Percentiles rank a stretch among this genome's conserved stretches.
These are phyloP conservation scores for Archivesica marissinica DNA, from an alignment of 1,140 invertebrate species.

Conservation along the genomic window DNA sequence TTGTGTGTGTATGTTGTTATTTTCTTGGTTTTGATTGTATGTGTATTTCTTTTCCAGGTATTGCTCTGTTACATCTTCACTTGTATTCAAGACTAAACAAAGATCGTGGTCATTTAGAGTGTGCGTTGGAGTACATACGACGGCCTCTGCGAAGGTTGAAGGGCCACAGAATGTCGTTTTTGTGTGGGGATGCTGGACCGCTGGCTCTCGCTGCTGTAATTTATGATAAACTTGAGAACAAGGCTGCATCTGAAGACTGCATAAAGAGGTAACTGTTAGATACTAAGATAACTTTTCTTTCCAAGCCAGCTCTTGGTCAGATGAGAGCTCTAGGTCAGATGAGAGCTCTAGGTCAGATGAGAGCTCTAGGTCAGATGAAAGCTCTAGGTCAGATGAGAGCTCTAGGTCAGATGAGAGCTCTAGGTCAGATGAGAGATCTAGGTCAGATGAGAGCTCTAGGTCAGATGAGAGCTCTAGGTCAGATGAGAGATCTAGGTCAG, in stretches of 20 bases:
- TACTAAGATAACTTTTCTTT: neutral
- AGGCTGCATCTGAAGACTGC: slow-evolving; percentile 72
- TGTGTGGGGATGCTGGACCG: slow-evolving; percentile 92
- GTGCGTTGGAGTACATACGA: slow-evolving; percentile 85
- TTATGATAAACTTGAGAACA: slow-evolving; percentile 84
- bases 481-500: no score
- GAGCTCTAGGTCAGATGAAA: no score
- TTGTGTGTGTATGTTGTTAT: neutral
- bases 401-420: no score
- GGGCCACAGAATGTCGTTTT: slow-evolving; percentile 87
- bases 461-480: no score
- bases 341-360: no score
- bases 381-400: no score
- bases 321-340: no score
- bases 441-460: no score
- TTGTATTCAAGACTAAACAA: slow-evolving; percentile 81
- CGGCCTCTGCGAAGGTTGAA: slow-evolving; percentile 84
- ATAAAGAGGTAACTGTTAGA: slow-evolving; percentile 78
- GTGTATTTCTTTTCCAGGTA: slow-evolving; percentile 77
- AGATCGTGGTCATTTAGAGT: slow-evolving; percentile 80
- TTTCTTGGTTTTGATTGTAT: no score
- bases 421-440: no score
- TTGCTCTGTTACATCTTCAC: slow-evolving; percentile 86
- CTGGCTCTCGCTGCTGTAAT: slow-evolving; percentile 89
- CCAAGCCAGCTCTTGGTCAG: no score